A percentile compares a stretch with the other conserved stretches of the same genome.
Evolutionary conservation across 37 sponge, comb jelly and placozoan genomes (phyloP).

Genomic region (Tethya wilhelma): DNA sequence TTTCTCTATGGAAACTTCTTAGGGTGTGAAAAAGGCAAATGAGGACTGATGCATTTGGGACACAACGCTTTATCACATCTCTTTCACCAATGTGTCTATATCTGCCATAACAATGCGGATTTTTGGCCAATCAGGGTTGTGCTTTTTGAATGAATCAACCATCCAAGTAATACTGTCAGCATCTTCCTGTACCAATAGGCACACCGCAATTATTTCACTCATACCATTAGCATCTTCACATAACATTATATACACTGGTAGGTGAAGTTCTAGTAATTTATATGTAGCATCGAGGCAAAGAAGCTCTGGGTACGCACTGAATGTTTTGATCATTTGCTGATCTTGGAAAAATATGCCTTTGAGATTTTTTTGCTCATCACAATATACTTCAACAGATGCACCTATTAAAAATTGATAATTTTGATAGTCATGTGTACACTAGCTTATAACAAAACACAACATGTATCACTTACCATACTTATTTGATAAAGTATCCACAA

Average conservation of each 20-base stretch:
- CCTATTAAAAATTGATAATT: conserved; percentile 16
- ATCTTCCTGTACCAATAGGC: conserved; percentile 33
- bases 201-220: conserved; percentile 38
- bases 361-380: conserved; percentile 15
- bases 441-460: not conserved
- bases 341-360: conserved; percentile 48
- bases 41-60: conserved; percentile 34
- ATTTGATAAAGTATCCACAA: not conserved
- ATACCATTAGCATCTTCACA: conserved; percentile 30
- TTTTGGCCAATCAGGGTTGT: conserved; percentile 27
- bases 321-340: conserved; percentile 19
- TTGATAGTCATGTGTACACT: not conserved
- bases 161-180: conserved; percentile 9
- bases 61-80: conserved; percentile 13
- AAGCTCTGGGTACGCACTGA: conserved; percentile 48
- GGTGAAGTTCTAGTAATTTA: conserved; percentile 31
- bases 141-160: conserved; percentile 40
- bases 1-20: conserved; percentile 29
- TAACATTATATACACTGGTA: conserved; percentile 28
- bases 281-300: conserved; percentile 51
- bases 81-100: too few relatives aligned
- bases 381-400: conserved; percentile 48
- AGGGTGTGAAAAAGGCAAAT: conserved; percentile 65
- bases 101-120: too few relatives aligned
- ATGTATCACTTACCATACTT: not conserved